Evolutionary conservation across 1,140 invertebrate species (phyloP).

Genomic region (Berghia stephanieae): DNA sequence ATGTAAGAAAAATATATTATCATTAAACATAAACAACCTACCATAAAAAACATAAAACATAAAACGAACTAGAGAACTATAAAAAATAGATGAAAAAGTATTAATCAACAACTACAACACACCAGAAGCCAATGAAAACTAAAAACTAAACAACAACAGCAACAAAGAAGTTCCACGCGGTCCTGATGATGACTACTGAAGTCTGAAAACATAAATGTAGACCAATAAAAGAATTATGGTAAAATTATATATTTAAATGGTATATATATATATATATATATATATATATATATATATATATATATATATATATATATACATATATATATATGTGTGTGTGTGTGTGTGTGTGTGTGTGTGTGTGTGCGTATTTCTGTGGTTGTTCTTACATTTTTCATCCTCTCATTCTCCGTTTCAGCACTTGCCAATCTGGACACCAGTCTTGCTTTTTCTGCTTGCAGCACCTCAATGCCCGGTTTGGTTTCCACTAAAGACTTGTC

Average conservation of each 20-base stretch:
- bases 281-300: not conserved
- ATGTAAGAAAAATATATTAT: too few species aligned
- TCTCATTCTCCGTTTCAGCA: slow-evolving; percentile 49
- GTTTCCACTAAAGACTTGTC: slow-evolving; percentile 32
- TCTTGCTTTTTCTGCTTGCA: slow-evolving; percentile 48
- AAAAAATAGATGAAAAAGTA: too few species aligned
- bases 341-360: not conserved
- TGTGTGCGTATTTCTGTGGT: not conserved
- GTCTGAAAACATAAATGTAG: not conserved
- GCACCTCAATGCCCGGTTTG: slow-evolving; percentile 42
- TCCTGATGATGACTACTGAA: not conserved
- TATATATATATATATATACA: not conserved
- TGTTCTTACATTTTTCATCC: slow-evolving; percentile 47
- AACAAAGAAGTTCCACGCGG: too few species aligned
- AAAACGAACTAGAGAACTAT: too few species aligned
- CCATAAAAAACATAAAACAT: too few species aligned
- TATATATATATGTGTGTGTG: not conserved
- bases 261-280: not conserved
- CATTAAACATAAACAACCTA: too few species aligned
- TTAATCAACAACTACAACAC: too few species aligned
- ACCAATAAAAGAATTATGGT: not conserved
- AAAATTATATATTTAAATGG: not conserved
- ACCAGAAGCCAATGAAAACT: too few species aligned
- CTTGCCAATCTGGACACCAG: slow-evolving; percentile 42
- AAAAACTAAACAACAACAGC: too few species aligned